Conservation (phyloP, 2,888 invertebrate genomes). For the Onchidella celtica region DNA sequence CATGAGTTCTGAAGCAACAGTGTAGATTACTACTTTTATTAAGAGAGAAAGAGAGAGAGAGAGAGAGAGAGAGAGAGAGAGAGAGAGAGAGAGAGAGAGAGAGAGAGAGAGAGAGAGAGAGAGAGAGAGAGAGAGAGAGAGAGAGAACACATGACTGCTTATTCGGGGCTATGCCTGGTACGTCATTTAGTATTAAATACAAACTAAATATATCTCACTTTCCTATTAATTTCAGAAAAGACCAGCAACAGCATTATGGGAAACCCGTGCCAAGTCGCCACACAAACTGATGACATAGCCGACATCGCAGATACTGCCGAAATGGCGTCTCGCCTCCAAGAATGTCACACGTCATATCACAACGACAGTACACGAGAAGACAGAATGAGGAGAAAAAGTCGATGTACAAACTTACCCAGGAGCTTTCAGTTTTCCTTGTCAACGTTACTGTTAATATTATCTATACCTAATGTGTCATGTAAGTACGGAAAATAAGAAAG, state of each 20-base stretch:
- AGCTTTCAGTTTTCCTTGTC: not conserved
- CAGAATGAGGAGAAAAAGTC: not conserved
- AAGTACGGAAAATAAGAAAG: too few relatives aligned
- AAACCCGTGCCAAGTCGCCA: not conserved
- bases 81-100: slow-evolving; percentile 24
- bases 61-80: slow-evolving; percentile 30
- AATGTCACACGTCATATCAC: not conserved
- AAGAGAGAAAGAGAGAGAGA: slow-evolving; percentile 12
- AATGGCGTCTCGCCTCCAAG: not conserved
- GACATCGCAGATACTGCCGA: not conserved
- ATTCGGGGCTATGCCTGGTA: too few relatives aligned
- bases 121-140: not conserved
- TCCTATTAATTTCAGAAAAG: too few relatives aligned
- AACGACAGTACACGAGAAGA: not conserved
- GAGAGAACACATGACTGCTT: too few relatives aligned
- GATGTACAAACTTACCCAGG: not conserved
- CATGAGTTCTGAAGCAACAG: too few relatives aligned
- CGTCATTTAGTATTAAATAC: too few relatives aligned
- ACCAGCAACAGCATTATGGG: not conserved
- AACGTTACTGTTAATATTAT: not conserved
- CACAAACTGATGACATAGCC: not conserved
- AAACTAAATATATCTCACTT: too few relatives aligned
- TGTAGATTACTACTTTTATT: not conserved
- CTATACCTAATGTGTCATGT: slow-evolving; percentile 1
- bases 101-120: slow-evolving; percentile 3